Percentiles rank a stretch among this genome's conserved stretches.
Conservation (phyloP, 2,888 invertebrate species). For the Cerceris ruficornis region DNA sequence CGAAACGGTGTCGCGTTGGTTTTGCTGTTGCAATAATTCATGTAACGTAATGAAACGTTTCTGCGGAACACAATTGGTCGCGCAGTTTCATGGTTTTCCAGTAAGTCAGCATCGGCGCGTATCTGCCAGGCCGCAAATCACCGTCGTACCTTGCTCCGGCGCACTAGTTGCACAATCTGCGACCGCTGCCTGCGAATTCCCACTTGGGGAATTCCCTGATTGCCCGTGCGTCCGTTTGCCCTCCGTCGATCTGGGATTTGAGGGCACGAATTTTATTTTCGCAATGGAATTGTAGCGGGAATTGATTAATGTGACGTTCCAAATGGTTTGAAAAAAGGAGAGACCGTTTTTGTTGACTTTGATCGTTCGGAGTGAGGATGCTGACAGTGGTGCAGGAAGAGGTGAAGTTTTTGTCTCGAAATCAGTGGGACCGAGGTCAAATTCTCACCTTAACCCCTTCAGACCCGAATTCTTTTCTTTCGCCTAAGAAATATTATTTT, state of each 20-base stretch:
- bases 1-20: slow-evolving; percentile 14
- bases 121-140: slow-evolving; percentile 9
- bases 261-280: too few relatives aligned
- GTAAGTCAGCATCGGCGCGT: slow-evolving; percentile 5
- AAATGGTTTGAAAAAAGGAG: too few relatives aligned
- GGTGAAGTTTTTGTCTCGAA: too few relatives aligned
- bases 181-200: slow-evolving; percentile 11
- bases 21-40: not conserved
- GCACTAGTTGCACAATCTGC: slow-evolving; percentile 31
- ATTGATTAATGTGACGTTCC: too few relatives aligned
- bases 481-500: too few relatives aligned
- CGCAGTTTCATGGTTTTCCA: slow-evolving; percentile 22
- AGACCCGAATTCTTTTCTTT: too few relatives aligned
- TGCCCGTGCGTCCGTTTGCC: not conserved
- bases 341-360: too few relatives aligned
- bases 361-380: too few relatives aligned
- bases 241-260: not conserved
- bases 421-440: too few relatives aligned
- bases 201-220: slow-evolving; percentile 10
- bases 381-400: too few relatives aligned
- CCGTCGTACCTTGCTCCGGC: not conserved
- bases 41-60: slow-evolving; percentile 8
- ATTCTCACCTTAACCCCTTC: too few relatives aligned
- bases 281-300: too few relatives aligned
- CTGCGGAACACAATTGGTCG: not conserved